Percentiles rank a stretch among this genome's conserved stretches.
Conservation (phyloP, 1,140 invertebrate species). For the Plodia interpunctella region DNA sequence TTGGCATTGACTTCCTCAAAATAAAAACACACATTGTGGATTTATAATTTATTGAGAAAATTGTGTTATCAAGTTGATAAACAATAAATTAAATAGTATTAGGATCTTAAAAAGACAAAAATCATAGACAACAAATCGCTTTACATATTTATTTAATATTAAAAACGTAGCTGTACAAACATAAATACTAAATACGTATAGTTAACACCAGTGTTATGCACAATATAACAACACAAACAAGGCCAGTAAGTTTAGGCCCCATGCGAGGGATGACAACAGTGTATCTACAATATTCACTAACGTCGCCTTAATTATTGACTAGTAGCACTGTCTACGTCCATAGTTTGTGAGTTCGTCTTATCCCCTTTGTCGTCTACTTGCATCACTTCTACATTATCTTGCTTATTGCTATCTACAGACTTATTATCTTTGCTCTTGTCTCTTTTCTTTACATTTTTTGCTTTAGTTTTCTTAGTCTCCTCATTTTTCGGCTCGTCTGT, state of each 20-base stretch:
- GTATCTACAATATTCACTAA: conserved; percentile 66
- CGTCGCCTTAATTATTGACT: conserved; percentile 70
- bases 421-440: conserved; percentile 73
- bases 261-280: conserved; percentile 39
- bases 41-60: conserved; percentile 69
- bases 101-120: conserved; percentile 63
- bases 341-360: conserved; percentile 44
- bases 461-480: conserved; percentile 43
- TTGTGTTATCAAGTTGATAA: conserved; percentile 72
- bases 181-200: conserved; percentile 52
- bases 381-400: conserved; percentile 51
- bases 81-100: conserved; percentile 72
- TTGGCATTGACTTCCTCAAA: background rate
- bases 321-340: conserved; percentile 69
- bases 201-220: conserved; percentile 65
- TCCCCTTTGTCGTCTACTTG: conserved; percentile 62
- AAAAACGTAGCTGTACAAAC: conserved; percentile 69
- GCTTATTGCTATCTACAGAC: conserved; percentile 42
- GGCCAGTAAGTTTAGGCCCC: conserved; percentile 35
- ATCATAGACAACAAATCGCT: conserved; percentile 53
- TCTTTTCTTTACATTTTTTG: conserved; percentile 59
- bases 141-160: conserved; percentile 53
- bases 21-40: conserved; percentile 34
- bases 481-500: conserved; percentile 28
- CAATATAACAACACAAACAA: conserved; percentile 47